These are phyloP conservation scores for Etia nguti DNA, from an alignment of 2,113 vertebrate genomes.

Conservation along the genomic window DNA sequence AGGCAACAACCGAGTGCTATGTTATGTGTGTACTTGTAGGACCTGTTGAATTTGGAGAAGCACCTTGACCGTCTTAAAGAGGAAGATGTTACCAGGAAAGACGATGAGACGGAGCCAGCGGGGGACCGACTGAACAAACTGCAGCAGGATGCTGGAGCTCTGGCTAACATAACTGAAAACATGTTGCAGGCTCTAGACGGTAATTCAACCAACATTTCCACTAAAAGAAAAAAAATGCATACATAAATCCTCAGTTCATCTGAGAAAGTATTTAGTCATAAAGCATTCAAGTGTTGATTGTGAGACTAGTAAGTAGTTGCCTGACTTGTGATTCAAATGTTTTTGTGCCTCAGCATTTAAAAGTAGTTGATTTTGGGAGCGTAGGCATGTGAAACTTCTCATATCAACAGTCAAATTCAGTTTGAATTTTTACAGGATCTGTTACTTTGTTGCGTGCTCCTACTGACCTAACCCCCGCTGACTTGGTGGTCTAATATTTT, in stretches of 20 bases:
- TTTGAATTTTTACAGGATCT: neutral
- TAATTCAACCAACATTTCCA: slow-evolving; percentile 47
- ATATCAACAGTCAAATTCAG: neutral
- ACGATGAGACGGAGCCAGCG: neutral
- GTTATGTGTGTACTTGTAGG: slow-evolving; percentile 60
- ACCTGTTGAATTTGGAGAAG: slow-evolving; percentile 66
- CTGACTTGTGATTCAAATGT: neutral
- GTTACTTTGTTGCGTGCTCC: neutral
- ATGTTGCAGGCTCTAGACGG: slow-evolving; percentile 78
- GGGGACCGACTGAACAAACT: slow-evolving; percentile 69
- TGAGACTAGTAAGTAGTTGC: neutral
- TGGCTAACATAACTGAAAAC: slow-evolving; percentile 73
- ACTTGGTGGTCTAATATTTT: neutral
- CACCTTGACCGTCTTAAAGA: slow-evolving; percentile 65
- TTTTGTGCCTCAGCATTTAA: neutral
- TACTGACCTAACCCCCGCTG: neutral
- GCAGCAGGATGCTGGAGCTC: slow-evolving; percentile 62
- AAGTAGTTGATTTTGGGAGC: neutral
- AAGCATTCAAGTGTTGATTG: neutral
- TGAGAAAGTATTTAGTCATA: neutral
- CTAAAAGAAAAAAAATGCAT: neutral
- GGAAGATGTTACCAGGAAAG: neutral
- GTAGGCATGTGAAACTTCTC: neutral
- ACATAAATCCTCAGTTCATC: neutral
- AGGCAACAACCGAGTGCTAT: neutral